Evolutionary conservation across 2,888 invertebrate species (phyloP), one percentile per base, ranked within the genome.

Genomic region (Zhengitettix transpicula): DNA sequence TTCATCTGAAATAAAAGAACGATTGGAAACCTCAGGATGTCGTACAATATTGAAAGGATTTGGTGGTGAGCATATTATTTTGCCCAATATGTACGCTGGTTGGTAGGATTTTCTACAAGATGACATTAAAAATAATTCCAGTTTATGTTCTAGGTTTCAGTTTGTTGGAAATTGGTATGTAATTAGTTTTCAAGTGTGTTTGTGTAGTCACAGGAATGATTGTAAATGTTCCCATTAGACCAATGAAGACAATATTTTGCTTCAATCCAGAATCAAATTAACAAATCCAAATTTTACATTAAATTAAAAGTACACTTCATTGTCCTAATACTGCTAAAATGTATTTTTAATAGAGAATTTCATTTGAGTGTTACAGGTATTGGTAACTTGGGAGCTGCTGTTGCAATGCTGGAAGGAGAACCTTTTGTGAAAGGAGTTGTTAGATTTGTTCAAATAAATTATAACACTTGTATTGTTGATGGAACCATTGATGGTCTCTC

Each of bases 21-120:
- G 75, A 51, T 71, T 78, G 56, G 76, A 77, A 65, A 68, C 76
- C 0, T 84, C 87, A 0, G 92, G 92, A 0, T 80, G 77, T 61
- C 78, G 82, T 65, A 87, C 87, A 1, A 86, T 90, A 0, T 72
- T 93, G 0, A 85, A 86, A 68, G 94, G 93, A 9, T 84, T 84
- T 71, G 90, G 89, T 63, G 85, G 87, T 74, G 71, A 66, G 60
- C 56, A 64, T 28, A 28, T 28, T 28, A 28, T 28, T 5, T 28
- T 28, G 28, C 7, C 28, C 28, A 7, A 28, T 28, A 28, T 28
- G n/a, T n/a, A n/a, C n/a, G n/a, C n/a, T n/a, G n/a, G n/a, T n/a
- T n/a, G n/a, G n/a, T n/a, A n/a, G n/a, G n/a, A n/a, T n/a, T n/a
- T n/a, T n/a, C n/a, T n/a, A n/a, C n/a, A n/a, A n/a, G n/a, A n/a